Conservation (phyloP, 2,113 vertebrate genomes). For the Coracopsis vasa region DNA sequence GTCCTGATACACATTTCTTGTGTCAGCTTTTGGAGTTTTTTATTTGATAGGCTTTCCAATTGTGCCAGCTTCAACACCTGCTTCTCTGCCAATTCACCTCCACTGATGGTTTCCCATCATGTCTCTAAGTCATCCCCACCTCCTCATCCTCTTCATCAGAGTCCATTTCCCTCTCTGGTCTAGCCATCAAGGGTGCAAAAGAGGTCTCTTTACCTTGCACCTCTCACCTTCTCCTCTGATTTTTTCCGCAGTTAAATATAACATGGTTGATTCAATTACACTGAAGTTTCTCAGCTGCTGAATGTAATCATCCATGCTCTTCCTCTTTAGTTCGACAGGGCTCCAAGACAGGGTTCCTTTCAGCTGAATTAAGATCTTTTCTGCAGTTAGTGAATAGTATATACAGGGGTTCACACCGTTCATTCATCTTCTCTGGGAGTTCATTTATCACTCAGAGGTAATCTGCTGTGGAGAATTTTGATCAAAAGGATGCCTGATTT, state of each 20-base stretch:
- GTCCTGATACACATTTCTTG: not conserved
- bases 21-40: not conserved
- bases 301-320: slow-evolving; percentile 34
- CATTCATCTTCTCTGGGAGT: slow-evolving; percentile 52
- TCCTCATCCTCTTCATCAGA: not conserved
- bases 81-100: not conserved
- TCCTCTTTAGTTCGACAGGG: slow-evolving; percentile 15
- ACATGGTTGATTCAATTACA: not conserved
- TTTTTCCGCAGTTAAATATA: not conserved
- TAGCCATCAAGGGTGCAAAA: not conserved
- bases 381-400: slow-evolving; percentile 17
- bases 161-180: not conserved
- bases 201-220: not conserved
- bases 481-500: not conserved
- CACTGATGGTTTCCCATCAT: not conserved
- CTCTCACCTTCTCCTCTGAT: not conserved
- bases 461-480: slow-evolving; percentile 61
- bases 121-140: not conserved
- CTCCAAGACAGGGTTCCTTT: slow-evolving; percentile 31
- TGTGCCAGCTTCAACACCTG: not conserved
- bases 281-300: slow-evolving; percentile 23
- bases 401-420: slow-evolving; percentile 28
- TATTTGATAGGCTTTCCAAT: not conserved
- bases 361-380: slow-evolving; percentile 60
- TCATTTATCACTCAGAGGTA: slow-evolving; percentile 58